A percentile compares a stretch with the other conserved stretches of the same genome.
Evolutionary conservation across 35 echinoderm and acorn worm genomes (phyloP).

Genomic region (Hemicentrotus pulcherrimus): DNA sequence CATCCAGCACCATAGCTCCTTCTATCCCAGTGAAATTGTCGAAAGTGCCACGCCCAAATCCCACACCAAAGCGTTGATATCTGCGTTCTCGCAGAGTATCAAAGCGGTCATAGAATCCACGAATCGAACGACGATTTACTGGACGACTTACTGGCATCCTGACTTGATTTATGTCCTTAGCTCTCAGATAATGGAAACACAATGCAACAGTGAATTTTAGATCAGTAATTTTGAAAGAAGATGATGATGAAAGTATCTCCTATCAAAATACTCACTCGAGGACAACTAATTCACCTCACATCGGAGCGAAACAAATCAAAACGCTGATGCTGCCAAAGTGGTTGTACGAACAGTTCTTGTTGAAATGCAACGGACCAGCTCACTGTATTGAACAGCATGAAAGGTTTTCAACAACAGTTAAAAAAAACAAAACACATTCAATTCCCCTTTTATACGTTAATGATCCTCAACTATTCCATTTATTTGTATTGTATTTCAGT

Average conservation of each 20-base stretch:
- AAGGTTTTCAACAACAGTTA: no score
- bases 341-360: no score
- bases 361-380: no score
- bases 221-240: not conserved
- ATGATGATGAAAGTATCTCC: not conserved
- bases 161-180: not conserved
- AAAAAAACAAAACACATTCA: no score
- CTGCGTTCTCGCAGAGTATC: not conserved
- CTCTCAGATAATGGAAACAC: not conserved
- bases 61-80: not conserved
- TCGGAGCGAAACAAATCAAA: no score
- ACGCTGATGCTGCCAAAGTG: no score
- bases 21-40: not conserved
- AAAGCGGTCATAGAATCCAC: not conserved
- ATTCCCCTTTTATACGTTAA: no score
- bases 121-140: not conserved
- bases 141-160: not conserved
- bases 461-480: no score
- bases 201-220: not conserved
- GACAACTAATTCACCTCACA: not conserved
- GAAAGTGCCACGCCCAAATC: not conserved
- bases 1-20: not conserved
- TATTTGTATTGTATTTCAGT: no score
- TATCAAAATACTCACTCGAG: not conserved
- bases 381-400: no score